A percentile compares a stretch with the other conserved stretches of the same genome.
Evolutionary conservation across 2,113 vertebrate species (phyloP).

Genomic region (Etia nguti): DNA sequence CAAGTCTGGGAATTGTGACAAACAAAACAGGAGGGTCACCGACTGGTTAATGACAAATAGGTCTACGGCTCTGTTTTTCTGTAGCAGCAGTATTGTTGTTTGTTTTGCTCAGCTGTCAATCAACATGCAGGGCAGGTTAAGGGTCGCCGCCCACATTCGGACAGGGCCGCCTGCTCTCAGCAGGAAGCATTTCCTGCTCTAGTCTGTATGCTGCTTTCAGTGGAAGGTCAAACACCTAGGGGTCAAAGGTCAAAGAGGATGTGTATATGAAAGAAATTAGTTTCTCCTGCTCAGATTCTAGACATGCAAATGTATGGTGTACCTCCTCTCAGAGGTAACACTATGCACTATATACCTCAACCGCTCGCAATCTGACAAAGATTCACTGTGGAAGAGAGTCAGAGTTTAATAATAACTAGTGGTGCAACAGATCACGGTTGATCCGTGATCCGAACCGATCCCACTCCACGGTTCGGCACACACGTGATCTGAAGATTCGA

Average conservation of each 20-base stretch:
- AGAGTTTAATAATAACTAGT: too few species aligned
- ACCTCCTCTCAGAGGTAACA: not conserved
- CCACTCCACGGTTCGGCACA: too few species aligned
- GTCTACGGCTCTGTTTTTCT: not conserved
- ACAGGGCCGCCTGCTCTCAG: constrained; percentile 5
- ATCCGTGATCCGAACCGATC: too few species aligned
- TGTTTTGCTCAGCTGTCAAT: constrained; percentile 18
- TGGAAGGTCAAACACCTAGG: constrained; percentile 18
- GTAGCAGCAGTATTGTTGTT: constrained; percentile 8
- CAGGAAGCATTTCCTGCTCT: constrained; percentile 52
- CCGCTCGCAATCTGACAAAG: not conserved
- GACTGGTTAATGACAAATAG: not conserved
- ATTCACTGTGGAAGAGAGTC: not conserved
- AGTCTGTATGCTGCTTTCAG: constrained; percentile 2
- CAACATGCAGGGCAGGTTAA: constrained; percentile 31
- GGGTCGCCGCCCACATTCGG: constrained; percentile 36
- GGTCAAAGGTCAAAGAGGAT: constrained; percentile 21
- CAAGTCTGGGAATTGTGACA: not conserved
- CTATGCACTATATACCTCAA: not conserved
- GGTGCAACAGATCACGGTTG: too few species aligned
- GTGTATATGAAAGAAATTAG: constrained; percentile 17
- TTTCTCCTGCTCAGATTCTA: constrained; percentile 12
- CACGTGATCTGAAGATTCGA: too few species aligned
- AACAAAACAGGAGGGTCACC: not conserved
- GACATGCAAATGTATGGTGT: not conserved